Conservation (phyloP, 37 sponge, comb jelly and placozoan species). For the Cladorhizidae sp. region DNA sequence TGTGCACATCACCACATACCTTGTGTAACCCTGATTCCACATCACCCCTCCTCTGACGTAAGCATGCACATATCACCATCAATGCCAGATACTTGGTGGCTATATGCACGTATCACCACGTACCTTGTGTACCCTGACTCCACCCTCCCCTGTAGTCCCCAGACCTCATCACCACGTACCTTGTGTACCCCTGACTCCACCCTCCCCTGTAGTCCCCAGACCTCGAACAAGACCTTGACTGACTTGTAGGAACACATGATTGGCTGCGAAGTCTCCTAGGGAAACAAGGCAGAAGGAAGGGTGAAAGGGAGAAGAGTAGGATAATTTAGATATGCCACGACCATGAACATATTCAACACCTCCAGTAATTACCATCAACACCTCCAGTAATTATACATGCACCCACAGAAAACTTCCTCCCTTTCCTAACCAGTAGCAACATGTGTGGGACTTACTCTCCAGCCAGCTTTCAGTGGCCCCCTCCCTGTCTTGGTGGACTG, state of each 20-base stretch:
- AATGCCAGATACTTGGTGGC: too few relatives aligned
- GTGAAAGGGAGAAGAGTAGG: background rate
- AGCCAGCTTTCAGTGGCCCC: slow-evolving; percentile 62
- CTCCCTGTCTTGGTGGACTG: slow-evolving; percentile 75
- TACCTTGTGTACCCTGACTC: slow-evolving; percentile 71
- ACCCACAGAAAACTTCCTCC: too few relatives aligned
- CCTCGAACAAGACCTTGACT: slow-evolving; percentile 71
- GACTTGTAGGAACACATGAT: slow-evolving; percentile 87
- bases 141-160: slow-evolving; percentile 73
- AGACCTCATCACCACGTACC: slow-evolving; percentile 58
- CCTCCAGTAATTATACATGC: too few relatives aligned
- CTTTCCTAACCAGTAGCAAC: too few relatives aligned
- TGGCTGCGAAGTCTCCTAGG: slow-evolving; percentile 52
- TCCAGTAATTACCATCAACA: too few relatives aligned
- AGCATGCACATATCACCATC: too few relatives aligned
- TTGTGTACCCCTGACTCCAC: slow-evolving; percentile 72
- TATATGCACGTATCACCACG: background rate
- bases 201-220: slow-evolving; percentile 75
- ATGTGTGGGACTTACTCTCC: slow-evolving; percentile 47
- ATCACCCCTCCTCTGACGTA: too few relatives aligned
- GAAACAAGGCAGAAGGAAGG: too few relatives aligned
- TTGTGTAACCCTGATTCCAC: too few relatives aligned
- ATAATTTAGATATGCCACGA: too few relatives aligned
- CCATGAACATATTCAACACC: too few relatives aligned
- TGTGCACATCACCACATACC: too few relatives aligned